Base-by-base conservation (phyloP, 2,113 vertebrate species). In the Lophotis ruficrista region DNA sequence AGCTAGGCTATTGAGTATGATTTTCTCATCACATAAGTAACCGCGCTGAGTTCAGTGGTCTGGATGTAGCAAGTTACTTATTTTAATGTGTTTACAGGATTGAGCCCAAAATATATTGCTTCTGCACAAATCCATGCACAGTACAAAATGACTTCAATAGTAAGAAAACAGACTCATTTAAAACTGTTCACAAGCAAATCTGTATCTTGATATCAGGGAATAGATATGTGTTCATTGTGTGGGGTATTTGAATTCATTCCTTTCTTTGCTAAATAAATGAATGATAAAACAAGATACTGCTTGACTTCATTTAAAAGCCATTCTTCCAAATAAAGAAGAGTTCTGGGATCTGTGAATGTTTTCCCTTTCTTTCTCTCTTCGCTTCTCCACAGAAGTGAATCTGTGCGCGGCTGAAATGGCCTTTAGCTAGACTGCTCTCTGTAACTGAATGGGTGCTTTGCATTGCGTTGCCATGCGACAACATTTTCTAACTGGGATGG, bases 251-350 rank as follows among this genome's bases (percentile, higher is more conserved):
- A 96, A 95, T 96, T 94, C 95, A 96, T 96, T 96, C 89, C 84
- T 97, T 97, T 91, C 94, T 96, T 97, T 96, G 92, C 91, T 97
- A 96, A 97, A 96, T 97, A 97, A 96, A 96, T 94, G 77, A 96
- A 91, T 94, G 87, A 96, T 83, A 94, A 96, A 97, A 95, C 53
- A 84, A 91, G 73, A 87, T 79, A 76, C 45, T 84, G 96, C 83
- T 94, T 95, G 88, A 83, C 77, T 92, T 96, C 45, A 95, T 96
- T 97, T 82, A 58, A 97, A 95, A 96, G 80, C 77, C 82, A 50
- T 94, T 96, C 86, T 92, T 92, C 53, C 60, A 41, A 92, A 92
- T 95, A 89, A 96, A 89, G 38, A 89, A 76, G 61, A 81, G 65
- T 69, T 93, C 61, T 76, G 69, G 95, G 96, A 76, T 81, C 33